phyloP scores from a whole-genome alignment of 2,797 vertebrate species.

The Cuniculus paca region DNA sequence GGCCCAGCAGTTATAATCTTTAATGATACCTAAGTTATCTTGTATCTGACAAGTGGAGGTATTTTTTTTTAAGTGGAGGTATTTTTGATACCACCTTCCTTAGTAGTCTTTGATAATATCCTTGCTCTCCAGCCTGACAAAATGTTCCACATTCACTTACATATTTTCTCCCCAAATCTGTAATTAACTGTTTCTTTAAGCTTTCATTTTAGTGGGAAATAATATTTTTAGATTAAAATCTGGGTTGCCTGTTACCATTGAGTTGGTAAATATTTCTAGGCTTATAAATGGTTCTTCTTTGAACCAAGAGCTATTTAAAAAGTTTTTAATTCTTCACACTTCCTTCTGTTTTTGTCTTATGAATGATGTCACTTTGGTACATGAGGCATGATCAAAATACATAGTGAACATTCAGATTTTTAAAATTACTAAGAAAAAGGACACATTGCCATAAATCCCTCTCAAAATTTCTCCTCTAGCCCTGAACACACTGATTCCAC shows the following conservation, averaged over 20 bases:
- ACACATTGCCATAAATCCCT: not conserved
- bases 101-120: not conserved
- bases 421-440: not conserved
- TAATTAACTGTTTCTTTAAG: conserved; percentile 20
- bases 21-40: not conserved
- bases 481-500: not conserved
- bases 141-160: conserved; percentile 1
- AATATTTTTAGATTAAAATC: conserved; percentile 8
- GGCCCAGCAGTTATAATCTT: not conserved
- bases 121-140: conserved; percentile 2
- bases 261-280: conserved; percentile 17
- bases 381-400: not conserved
- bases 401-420: not conserved
- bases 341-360: not conserved
- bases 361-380: not conserved
- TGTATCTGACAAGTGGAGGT: not conserved
- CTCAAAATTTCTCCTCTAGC: not conserved
- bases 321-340: not conserved
- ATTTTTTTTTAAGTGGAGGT: not conserved
- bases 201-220: conserved; percentile 21
- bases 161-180: not conserved
- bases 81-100: not conserved
- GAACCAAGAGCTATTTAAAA: conserved; percentile 38
- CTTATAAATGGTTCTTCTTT: not conserved
- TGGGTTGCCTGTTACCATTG: not conserved